phyloP scores from a whole-genome alignment of 2,797 vertebrate species.

The Brotula barbata region DNA sequence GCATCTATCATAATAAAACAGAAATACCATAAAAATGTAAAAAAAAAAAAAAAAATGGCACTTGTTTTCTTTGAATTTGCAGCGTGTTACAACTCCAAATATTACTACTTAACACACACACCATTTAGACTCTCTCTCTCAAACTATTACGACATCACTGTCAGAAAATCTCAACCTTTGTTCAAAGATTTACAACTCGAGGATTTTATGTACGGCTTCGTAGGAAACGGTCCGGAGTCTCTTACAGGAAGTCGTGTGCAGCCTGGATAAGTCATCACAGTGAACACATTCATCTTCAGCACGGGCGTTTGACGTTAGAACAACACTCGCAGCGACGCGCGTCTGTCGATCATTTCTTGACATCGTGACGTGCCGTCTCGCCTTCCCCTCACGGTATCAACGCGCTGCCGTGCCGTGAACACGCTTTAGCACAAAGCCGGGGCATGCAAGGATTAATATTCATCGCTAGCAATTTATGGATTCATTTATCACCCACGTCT shows the following conservation, averaged over 20 bases:
- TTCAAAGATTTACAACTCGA: constrained; percentile 47
- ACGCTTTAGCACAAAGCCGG: constrained; percentile 27
- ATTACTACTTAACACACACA: no score
- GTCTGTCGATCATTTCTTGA: constrained; percentile 60
- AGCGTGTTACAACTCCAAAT: no score
- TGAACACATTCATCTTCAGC: constrained; percentile 37
- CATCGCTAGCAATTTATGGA: constrained; percentile 68
- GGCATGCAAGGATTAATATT: constrained; percentile 61
- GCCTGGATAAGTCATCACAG: no score
- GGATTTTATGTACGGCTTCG: no score
- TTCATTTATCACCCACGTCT: constrained; percentile 76
- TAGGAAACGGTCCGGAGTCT: no score
- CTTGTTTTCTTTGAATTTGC: no score
- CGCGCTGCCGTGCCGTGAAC: constrained; percentile 31
- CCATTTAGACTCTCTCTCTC: no score
- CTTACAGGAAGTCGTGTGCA: no score
- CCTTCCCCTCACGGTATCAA: constrained; percentile 41
- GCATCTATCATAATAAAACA: no score
- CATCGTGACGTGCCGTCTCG: constrained; percentile 42
- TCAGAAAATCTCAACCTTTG: no score
- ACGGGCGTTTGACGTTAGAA: constrained; percentile 59
- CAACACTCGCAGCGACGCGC: constrained; percentile 57
- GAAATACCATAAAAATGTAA: no score
- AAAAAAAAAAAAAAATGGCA: no score
- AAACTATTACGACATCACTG: constrained; percentile 53